Percentiles rank a stretch among this genome's conserved stretches.
phyloP scores from a whole-genome alignment of 2,797 vertebrate genomes.

The Poeciliopsis gracilis region DNA sequence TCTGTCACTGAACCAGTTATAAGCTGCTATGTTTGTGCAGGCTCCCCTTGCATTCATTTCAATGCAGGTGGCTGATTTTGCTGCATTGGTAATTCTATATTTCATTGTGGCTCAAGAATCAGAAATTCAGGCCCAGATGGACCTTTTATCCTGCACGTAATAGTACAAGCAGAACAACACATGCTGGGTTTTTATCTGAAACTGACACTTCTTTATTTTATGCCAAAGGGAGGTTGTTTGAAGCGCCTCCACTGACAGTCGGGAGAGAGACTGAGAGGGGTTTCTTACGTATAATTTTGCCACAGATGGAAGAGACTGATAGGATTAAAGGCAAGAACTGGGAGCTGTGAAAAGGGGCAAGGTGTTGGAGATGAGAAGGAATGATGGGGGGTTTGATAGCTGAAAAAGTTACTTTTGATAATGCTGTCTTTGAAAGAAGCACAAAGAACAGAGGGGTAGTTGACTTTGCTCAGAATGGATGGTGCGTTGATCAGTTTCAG shows the following conservation, averaged over 20 bases:
- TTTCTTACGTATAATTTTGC: conserved; percentile 32
- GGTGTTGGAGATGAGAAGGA: conserved; percentile 48
- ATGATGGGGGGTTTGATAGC: conserved; percentile 42
- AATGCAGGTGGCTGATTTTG: conserved; percentile 14
- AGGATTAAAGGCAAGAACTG: conserved; percentile 42
- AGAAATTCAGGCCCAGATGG: conserved; percentile 15
- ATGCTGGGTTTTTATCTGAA: conserved; percentile 43
- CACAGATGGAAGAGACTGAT: conserved; percentile 25
- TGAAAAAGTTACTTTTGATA: conserved; percentile 41
- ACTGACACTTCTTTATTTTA: conserved; percentile 47
- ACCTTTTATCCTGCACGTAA: conserved; percentile 25
- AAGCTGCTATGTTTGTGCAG: conserved; percentile 27
- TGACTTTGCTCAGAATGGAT: conserved; percentile 26
- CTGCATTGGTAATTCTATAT: conserved; percentile 6
- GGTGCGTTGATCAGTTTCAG: conserved; percentile 43
- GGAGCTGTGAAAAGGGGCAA: conserved; percentile 28
- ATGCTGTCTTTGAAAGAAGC: conserved; percentile 29
- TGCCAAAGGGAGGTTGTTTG: conserved; percentile 47
- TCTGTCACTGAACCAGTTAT: conserved; percentile 48
- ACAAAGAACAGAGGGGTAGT: conserved; percentile 23
- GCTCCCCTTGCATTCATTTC: conserved; percentile 21
- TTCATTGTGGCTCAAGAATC: conserved; percentile 18
- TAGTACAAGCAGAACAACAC: conserved; percentile 43
- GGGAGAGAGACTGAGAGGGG: conserved; percentile 6
- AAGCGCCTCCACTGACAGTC: conserved; percentile 35